These are phyloP conservation scores for Myoxocephalus aenaeus DNA, from an alignment of 2,797 vertebrate genomes.

Conservation along the genomic window DNA sequence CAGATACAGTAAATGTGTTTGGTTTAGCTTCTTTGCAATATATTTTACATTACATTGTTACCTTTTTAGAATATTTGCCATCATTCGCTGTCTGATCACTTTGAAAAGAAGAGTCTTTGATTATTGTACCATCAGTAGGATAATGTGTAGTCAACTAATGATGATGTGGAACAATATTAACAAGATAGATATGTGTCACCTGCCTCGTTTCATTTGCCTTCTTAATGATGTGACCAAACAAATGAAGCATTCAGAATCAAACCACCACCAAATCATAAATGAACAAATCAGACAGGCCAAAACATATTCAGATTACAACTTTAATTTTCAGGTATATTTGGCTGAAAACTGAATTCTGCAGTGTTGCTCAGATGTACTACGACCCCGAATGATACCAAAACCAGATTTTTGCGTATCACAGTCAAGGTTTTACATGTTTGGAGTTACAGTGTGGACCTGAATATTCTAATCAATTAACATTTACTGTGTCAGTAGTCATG, in stretches of 20 bases:
- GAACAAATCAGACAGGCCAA: constrained; percentile 38
- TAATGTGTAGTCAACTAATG: neutral
- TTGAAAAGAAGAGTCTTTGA: constrained; percentile 10
- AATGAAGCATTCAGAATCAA: neutral
- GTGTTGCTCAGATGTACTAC: constrained; percentile 32
- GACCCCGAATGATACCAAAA: constrained; percentile 50
- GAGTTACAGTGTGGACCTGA: constrained; percentile 50
- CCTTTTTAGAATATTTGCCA: neutral
- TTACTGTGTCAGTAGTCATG: constrained; percentile 42
- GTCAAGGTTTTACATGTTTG: constrained; percentile 47
- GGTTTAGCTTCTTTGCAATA: neutral
- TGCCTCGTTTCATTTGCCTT: neutral
- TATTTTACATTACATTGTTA: neutral
- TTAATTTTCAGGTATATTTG: constrained; percentile 66
- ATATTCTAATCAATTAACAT: constrained; percentile 48
- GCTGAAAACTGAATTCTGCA: constrained; percentile 54
- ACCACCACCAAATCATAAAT: neutral
- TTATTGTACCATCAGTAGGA: neutral
- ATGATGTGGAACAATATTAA: neutral
- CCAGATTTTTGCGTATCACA: constrained; percentile 50
- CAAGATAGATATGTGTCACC: neutral
- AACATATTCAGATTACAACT: constrained; percentile 49
- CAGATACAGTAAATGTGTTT: neutral
- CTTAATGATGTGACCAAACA: constrained; percentile 17
- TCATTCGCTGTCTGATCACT: neutral